Evolutionary conservation across 2,113 vertebrate genomes (phyloP).

Genomic region (Cephalopholis sonnerati): DNA sequence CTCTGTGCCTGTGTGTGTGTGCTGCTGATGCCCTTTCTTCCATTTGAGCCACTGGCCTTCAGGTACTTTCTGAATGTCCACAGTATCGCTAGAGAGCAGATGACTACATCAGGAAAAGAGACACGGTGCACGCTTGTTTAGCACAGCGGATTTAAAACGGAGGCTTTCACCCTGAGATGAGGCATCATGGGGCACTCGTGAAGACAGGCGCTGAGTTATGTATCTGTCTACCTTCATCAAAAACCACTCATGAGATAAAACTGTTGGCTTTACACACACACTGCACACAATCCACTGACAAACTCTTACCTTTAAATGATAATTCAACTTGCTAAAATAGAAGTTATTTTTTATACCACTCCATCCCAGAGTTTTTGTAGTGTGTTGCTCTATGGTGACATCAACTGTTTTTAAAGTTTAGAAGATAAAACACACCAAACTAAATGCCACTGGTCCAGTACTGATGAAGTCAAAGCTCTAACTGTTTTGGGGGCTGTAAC

Average conservation of each 20-base stretch:
- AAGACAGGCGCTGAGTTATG: slow-evolving; percentile 25
- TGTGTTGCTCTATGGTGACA: not conserved
- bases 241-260: slow-evolving; percentile 46
- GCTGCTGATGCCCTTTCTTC: slow-evolving; percentile 36
- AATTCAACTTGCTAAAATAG: slow-evolving; percentile 10
- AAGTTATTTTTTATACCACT: slow-evolving; percentile 23
- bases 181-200: slow-evolving; percentile 18
- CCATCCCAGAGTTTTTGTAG: not conserved
- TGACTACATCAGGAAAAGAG: slow-evolving; percentile 43
- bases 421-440: not conserved
- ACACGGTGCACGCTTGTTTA: slow-evolving; percentile 46
- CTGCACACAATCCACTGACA: slow-evolving; percentile 23
- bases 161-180: slow-evolving; percentile 40
- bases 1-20: slow-evolving; percentile 29
- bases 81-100: slow-evolving; percentile 47
- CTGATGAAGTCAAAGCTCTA: not conserved
- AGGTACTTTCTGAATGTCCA: slow-evolving; percentile 43
- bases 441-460: not conserved
- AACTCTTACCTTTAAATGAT: slow-evolving; percentile 42
- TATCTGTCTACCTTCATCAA: slow-evolving; percentile 45
- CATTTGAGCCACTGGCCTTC: slow-evolving; percentile 44
- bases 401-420: not conserved
- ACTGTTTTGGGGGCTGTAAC: not conserved
- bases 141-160: slow-evolving; percentile 14
- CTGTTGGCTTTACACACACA: slow-evolving; percentile 21